Base-by-base conservation (phyloP, 2,888 invertebrate species). In the Eurois occulta region DNA sequence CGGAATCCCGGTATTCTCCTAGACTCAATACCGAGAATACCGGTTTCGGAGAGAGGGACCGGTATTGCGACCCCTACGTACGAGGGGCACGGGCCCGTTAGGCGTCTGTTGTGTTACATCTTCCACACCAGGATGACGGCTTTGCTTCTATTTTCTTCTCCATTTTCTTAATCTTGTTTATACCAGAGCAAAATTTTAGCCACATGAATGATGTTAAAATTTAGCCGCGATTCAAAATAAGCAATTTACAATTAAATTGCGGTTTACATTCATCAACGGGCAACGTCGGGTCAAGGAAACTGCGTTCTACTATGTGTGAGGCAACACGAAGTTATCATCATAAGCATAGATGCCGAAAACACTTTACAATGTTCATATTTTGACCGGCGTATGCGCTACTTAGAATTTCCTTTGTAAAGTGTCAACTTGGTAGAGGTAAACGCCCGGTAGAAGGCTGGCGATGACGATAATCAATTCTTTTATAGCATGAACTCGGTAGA, bases 281-380 rank as follows among this genome's bases (percentile, higher is more conserved):
- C 65, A 41, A 41, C 52, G 38, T 24, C 16, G 73, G 84, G 84
- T 86, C 86, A 86, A 84, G 84, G 84, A 71, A 79, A 72, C 62
- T 58, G 32, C 69, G 72, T 72, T 78, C 65, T 21, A 69, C n/a
- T 64, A 24, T 77, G 55, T 28, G 32, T 72, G 72, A 52, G 35
- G 86, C 43, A 83, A 83, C 58, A 16, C 21, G 48, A 32, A 72
- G 7, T 60, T 60, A 52, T 41, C 38, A 62, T 70, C 24, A n/a
- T 48, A n/a, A 35, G n/a, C 13, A 38, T 81, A 52, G 21, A 24
- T 18, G 28, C 13, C 18, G 46, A 68, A 77, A 64, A 35, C 16
- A 32, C 21, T n/a, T 58, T 16, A 62, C 13, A 55, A 67, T 43
- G 24, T 28, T 52, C 5, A 55, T 32, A 74, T 73, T 32, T 64